These are phyloP conservation scores for Dioctria rufipes DNA, from an alignment of 2,888 invertebrate genomes.

Conservation along the genomic window DNA sequence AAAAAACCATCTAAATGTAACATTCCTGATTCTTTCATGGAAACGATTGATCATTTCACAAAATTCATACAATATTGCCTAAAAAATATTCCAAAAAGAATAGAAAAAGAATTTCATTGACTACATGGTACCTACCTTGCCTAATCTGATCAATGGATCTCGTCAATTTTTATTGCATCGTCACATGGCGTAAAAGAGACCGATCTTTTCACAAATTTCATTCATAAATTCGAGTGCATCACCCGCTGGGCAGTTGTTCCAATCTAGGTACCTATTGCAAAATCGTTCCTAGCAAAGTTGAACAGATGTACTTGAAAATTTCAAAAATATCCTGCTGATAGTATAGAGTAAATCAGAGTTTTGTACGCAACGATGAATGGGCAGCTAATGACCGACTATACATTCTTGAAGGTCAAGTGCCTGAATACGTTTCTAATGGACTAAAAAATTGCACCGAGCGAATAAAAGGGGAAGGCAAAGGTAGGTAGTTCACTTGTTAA, in stretches of 20 bases:
- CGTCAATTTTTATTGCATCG: not conserved
- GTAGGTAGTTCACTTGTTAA: slow-evolving; percentile 65
- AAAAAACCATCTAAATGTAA: too few relatives aligned
- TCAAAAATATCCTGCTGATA: slow-evolving; percentile 51
- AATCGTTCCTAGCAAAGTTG: not conserved
- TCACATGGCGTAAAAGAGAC: not conserved
- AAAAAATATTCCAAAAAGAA: not conserved
- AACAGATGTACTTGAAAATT: slow-evolving; percentile 27
- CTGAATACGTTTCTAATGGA: slow-evolving; percentile 60
- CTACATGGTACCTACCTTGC: not conserved
- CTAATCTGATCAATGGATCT: slow-evolving; percentile 18
- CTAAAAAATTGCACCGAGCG: not conserved
- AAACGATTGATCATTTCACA: too few relatives aligned
- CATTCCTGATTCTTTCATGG: too few relatives aligned
- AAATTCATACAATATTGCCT: too few relatives aligned
- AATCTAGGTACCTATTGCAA: slow-evolving; percentile 8
- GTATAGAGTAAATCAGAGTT: not conserved
- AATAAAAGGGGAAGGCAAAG: not conserved
- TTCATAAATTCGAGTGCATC: slow-evolving; percentile 55
- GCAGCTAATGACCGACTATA: not conserved
- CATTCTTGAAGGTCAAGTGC: slow-evolving; percentile 60
- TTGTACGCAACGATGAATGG: slow-evolving; percentile 17
- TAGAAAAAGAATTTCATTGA: slow-evolving; percentile 19
- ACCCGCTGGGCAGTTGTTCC: slow-evolving; percentile 53
- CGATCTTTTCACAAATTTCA: slow-evolving; percentile 32